Base-by-base conservation (phyloP, 2,888 invertebrate genomes). In the Lithophane socia region DNA sequence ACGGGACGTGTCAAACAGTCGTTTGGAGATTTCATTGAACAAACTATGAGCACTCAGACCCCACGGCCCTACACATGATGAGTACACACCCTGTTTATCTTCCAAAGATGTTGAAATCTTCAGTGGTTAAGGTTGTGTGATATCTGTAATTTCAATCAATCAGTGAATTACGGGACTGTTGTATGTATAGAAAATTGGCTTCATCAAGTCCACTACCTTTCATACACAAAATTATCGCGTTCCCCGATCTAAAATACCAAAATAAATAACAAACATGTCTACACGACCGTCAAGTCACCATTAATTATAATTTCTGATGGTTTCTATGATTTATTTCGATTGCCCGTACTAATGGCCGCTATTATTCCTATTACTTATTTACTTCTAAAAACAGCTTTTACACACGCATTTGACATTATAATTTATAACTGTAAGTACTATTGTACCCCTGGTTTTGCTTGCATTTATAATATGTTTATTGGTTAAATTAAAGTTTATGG, bases 271-370 rank as follows among this genome's bases (percentile, higher is more conserved):
- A 37, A 65, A 58, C 12, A 67, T 71, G 60, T 52, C 56, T 76
- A 37, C 54, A 73, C 56, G 68, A 61, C 42, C 37, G n/a, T 37
- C 13, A 24, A 66, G 56, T 80, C 52, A 67, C 52, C 47, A 76
- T 86, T 79, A 73, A 83, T 81, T 83, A 65, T 64, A 61, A 73
- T 77, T 73, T 79, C 18, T 73, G 68, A 82, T 88, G 18, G 70
- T 24, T 66, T 70, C 13, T 12, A 74, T 63, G 29, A 79, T 78
- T 81, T 80, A 78, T 77, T 82, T 78, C 58, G 67, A 80, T 82
- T 71, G 65, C 63, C 13, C 10, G 42, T 60, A 60, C 61, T 69
- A 84, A 84, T 81, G 65, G 56, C 49, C n/a, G 42, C 29, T 21
- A 63, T 37, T 58, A 58, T 24, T 58, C 7, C 13, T 58, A 13